Conservation (phyloP, 2,888 invertebrate genomes). For the Pheosia gnoma region DNA sequence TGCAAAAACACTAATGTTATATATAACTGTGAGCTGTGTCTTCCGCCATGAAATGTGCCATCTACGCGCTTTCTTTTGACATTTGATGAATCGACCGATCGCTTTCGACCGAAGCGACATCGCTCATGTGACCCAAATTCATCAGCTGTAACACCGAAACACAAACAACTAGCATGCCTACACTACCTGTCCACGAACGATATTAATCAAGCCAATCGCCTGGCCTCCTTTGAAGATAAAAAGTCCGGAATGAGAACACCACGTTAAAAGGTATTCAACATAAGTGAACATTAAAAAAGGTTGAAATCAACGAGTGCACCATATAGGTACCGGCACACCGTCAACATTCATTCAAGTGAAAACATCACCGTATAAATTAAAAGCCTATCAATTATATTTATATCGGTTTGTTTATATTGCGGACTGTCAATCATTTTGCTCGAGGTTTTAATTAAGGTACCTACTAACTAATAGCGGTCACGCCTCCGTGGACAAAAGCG, state of each 20-base stretch:
- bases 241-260: slow-evolving; percentile 40
- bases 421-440: slow-evolving; percentile 56
- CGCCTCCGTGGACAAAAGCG: slow-evolving; percentile 51
- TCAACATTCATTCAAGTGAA: slow-evolving; percentile 53
- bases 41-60: slow-evolving; percentile 58
- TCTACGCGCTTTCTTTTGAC: slow-evolving; percentile 44
- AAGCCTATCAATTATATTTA: slow-evolving; percentile 62
- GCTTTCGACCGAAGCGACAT: slow-evolving; percentile 51
- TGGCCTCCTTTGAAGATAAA: slow-evolving; percentile 45
- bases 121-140: slow-evolving; percentile 49
- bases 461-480: slow-evolving; percentile 44
- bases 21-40: slow-evolving; percentile 60
- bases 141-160: slow-evolving; percentile 39
- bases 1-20: slow-evolving; percentile 80
- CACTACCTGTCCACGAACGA: slow-evolving; percentile 45
- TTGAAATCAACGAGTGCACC: slow-evolving; percentile 46
- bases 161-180: slow-evolving; percentile 33
- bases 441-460: slow-evolving; percentile 49
- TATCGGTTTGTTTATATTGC: slow-evolving; percentile 49
- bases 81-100: slow-evolving; percentile 58
- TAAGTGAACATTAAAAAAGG: slow-evolving; percentile 51
- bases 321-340: slow-evolving; percentile 48
- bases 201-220: slow-evolving; percentile 54
- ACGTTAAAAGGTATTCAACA: slow-evolving; percentile 49
- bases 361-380: slow-evolving; percentile 58